Conservation (phyloP, 2,797 vertebrate genomes). For the Phoxinus dragarum region DNA sequence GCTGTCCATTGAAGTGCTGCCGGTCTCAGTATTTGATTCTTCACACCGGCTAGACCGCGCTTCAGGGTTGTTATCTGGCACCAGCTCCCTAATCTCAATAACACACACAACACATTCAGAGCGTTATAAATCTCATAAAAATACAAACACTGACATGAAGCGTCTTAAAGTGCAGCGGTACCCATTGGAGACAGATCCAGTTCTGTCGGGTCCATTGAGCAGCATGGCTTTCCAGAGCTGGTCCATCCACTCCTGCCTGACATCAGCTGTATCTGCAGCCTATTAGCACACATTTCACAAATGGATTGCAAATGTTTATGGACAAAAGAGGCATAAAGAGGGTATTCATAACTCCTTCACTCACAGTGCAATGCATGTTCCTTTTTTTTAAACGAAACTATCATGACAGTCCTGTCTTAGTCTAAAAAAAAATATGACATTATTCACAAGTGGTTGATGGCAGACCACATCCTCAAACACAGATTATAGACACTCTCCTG, state of each 20-base stretch:
- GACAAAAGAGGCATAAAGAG: background rate
- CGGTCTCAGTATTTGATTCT: conserved; percentile 6
- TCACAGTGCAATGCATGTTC: conserved; percentile 23
- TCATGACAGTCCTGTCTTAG: background rate
- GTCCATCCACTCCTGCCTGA: conserved; percentile 75
- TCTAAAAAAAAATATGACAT: background rate
- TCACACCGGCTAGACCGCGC: conserved; percentile 31
- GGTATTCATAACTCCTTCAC: background rate
- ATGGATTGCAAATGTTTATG: background rate
- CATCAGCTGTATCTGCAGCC: conserved; percentile 75
- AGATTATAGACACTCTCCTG: conserved; percentile 8
- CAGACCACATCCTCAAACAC: conserved; percentile 59
- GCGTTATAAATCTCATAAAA: conserved; percentile 8
- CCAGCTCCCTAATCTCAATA: conserved; percentile 54
- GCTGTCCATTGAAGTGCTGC: background rate
- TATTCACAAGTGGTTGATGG: conserved; percentile 8
- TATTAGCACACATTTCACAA: conserved; percentile 50
- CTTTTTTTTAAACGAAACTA: conserved; percentile 23
- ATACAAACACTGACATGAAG: background rate
- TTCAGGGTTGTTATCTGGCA: conserved; percentile 51
- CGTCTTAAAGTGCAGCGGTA: conserved; percentile 49
- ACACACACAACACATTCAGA: conserved; percentile 24
- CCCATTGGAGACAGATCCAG: conserved; percentile 53
- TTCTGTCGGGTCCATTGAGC: conserved; percentile 53
- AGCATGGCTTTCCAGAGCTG: conserved; percentile 77